These are phyloP conservation scores for Cryptus viduatorius DNA, from an alignment of 2,888 invertebrate genomes.

Conservation along the genomic window DNA sequence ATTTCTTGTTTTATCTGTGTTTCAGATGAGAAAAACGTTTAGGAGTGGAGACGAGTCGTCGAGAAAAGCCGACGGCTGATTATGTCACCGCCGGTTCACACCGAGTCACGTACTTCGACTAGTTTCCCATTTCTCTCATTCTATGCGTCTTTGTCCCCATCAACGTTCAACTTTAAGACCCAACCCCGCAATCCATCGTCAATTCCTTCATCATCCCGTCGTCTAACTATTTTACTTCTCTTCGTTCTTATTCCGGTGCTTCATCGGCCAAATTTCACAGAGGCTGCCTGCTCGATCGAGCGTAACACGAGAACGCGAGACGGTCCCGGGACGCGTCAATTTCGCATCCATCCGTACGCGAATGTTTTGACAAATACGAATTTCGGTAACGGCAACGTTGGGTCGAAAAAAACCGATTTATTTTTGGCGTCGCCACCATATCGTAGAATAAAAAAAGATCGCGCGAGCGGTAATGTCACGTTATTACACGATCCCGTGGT, in stretches of 20 bases:
- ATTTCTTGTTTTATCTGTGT: conserved; percentile 33
- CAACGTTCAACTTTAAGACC: conserved; percentile 67
- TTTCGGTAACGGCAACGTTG: neutral
- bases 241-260: conserved; percentile 46
- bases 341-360: neutral
- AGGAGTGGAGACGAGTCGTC: conserved; percentile 54
- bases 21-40: conserved; percentile 64
- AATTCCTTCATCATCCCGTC: conserved; percentile 23
- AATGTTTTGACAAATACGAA: conserved; percentile 1
- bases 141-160: conserved; percentile 69
- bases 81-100: conserved; percentile 82
- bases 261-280: conserved; percentile 30
- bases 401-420: conserved; percentile 8
- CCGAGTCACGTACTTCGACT: conserved; percentile 77
- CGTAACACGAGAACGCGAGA: conserved; percentile 20
- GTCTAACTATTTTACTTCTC: conserved; percentile 27
- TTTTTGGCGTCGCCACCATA: conserved; percentile 1
- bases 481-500: conserved; percentile 2
- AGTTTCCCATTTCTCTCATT: conserved; percentile 78
- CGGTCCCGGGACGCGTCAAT: conserved; percentile 12
- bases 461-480: conserved; percentile 43
- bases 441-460: conserved; percentile 1
- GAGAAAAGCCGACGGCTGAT: conserved; percentile 81
- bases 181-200: conserved; percentile 47
- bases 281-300: conserved; percentile 36